Evolutionary conservation across 2,888 invertebrate genomes (phyloP).

Genomic region (Hecatera dysodea): DNA sequence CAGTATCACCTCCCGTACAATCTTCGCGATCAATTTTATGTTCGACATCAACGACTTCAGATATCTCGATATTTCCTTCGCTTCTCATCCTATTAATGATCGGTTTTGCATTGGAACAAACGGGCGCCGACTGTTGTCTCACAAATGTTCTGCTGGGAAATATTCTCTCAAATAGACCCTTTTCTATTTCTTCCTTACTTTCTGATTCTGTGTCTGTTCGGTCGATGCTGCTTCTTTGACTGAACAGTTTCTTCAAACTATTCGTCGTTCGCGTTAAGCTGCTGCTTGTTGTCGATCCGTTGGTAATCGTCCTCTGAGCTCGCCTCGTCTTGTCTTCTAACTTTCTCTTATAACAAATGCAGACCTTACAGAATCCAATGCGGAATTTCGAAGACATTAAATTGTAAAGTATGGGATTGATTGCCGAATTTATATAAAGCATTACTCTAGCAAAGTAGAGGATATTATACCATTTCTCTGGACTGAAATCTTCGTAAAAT

Average conservation of each 20-base stretch:
- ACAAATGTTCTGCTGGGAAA: constrained; percentile 81
- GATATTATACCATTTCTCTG: constrained; percentile 95
- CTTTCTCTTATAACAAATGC: constrained; percentile 90
- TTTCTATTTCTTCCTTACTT: constrained; percentile 75
- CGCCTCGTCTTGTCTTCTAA: constrained; percentile 83
- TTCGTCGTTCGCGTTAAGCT: constrained; percentile 92
- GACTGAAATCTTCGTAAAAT: constrained; percentile 92
- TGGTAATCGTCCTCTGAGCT: constrained; percentile 89
- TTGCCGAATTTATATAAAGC: constrained; percentile 97
- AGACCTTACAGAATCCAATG: constrained; percentile 94
- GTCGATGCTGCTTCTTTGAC: constrained; percentile 85
- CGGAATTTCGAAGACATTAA: constrained; percentile 98
- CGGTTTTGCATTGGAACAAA: constrained; percentile 78
- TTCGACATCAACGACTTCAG: constrained; percentile 69
- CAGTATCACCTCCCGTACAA: constrained; percentile 66
- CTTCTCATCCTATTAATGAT: constrained; percentile 83
- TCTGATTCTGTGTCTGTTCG: constrained; percentile 81
- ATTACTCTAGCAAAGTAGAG: constrained; percentile 96
- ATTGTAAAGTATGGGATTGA: constrained; percentile 98
- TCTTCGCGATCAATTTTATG: constrained; percentile 67
- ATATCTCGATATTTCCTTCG: constrained; percentile 82
- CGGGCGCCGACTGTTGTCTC: constrained; percentile 86
- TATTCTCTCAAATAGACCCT: constrained; percentile 81
- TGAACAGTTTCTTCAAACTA: constrained; percentile 89
- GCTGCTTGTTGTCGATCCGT: constrained; percentile 91